Evolutionary conservation across 1,140 invertebrate species (phyloP).

Genomic region (Marisa cornuarietis): DNA sequence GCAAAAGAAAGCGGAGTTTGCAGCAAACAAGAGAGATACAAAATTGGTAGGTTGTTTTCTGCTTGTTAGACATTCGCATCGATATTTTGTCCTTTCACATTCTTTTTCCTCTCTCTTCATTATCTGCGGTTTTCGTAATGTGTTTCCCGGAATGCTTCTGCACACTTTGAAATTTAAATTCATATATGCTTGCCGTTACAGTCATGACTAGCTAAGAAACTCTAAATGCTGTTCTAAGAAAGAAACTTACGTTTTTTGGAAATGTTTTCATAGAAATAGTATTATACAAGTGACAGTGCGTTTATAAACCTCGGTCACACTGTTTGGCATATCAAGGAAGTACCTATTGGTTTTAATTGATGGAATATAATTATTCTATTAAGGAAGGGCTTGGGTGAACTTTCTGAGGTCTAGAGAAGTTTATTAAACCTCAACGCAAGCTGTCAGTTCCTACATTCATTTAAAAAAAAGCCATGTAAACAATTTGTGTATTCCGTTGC

Average conservation of each 20-base stretch:
- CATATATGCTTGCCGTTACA: neutral
- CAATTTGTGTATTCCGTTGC: too few relatives aligned
- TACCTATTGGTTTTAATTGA: too few relatives aligned
- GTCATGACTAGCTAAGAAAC: neutral
- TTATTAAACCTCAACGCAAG: too few relatives aligned
- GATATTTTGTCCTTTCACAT: neutral
- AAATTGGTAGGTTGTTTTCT: conserved; percentile 6
- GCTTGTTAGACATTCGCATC: neutral
- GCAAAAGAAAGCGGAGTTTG: conserved; percentile 4
- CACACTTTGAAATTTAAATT: neutral
- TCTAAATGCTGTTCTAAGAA: neutral
- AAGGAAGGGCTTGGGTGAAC: too few relatives aligned
- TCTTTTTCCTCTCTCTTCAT: neutral
- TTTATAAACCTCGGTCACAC: too few relatives aligned
- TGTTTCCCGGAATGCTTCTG: neutral
- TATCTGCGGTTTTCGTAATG: neutral
- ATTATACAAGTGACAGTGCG: too few relatives aligned
- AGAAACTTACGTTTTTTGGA: neutral
- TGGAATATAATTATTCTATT: too few relatives aligned
- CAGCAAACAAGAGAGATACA: conserved; percentile 1
- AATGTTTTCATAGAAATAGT: neutral
- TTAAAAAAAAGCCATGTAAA: too few relatives aligned
- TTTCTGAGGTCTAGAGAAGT: too few relatives aligned
- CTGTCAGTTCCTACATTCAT: too few relatives aligned
- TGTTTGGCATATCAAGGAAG: too few relatives aligned